These are phyloP conservation scores for Drosophila bipectinata DNA, from an alignment of 1,140 invertebrate genomes.

Conservation along the genomic window DNA sequence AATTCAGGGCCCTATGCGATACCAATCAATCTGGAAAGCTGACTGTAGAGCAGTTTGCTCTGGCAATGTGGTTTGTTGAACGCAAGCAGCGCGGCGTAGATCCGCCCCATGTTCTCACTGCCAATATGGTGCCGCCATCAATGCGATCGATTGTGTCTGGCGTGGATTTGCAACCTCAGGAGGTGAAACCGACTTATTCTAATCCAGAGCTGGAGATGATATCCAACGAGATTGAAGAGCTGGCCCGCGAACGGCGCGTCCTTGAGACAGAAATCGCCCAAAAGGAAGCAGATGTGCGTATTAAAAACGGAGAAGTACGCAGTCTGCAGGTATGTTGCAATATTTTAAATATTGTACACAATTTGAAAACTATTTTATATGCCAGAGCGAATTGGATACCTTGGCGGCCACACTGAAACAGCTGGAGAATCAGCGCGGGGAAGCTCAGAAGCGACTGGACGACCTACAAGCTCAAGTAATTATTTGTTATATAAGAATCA, in stretches of 20 bases:
- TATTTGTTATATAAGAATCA: conserved; percentile 54
- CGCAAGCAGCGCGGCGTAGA: conserved; percentile 92
- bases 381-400: conserved; percentile 95
- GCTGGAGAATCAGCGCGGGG: conserved; percentile 97
- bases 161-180: conserved; percentile 74
- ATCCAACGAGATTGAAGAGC: conserved; percentile 95
- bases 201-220: conserved; percentile 96
- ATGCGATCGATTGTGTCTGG: conserved; percentile 75
- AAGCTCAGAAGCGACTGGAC: conserved; percentile 97
- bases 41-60: conserved; percentile 96
- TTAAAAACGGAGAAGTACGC: conserved; percentile 94
- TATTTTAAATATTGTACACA: too few relatives aligned
- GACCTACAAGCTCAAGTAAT: conserved; percentile 96
- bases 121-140: conserved; percentile 83
- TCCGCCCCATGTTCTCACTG: conserved; percentile 88
- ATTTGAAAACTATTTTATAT: conserved; percentile 42
- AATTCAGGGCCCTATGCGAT: conserved; percentile 92
- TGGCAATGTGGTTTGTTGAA: conserved; percentile 97
- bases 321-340: conserved; percentile 88
- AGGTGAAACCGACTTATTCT: conserved; percentile 87
- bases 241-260: conserved; percentile 91
- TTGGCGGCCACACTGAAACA: conserved; percentile 97
- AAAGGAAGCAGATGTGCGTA: conserved; percentile 95
- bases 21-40: conserved; percentile 95
- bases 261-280: conserved; percentile 95